These are phyloP conservation scores for Staurois parvus DNA, from an alignment of 2,797 vertebrate species.

Conservation along the genomic window DNA sequence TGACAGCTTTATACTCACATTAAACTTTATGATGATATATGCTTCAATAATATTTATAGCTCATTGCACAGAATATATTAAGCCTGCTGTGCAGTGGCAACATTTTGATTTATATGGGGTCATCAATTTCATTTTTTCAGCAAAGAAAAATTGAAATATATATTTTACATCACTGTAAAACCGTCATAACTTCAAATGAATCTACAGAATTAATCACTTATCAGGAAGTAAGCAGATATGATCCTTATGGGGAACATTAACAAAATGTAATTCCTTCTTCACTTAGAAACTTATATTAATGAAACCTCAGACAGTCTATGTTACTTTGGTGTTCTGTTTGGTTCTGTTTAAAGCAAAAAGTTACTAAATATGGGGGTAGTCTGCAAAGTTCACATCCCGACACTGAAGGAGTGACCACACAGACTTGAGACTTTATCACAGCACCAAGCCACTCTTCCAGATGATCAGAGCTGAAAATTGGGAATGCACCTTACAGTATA, in stretches of 20 bases:
- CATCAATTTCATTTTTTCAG: neutral
- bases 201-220: neutral
- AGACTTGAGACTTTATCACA: too few species aligned
- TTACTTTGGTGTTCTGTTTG: too few species aligned
- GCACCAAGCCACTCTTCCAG: too few species aligned
- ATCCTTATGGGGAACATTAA: neutral
- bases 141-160: neutral
- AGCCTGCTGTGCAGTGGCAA: slow-evolving; percentile 25
- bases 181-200: neutral
- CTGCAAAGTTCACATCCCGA: too few species aligned
- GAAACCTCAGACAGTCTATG: too few species aligned
- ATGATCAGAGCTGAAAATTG: too few species aligned
- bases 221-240: neutral
- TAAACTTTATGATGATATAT: slow-evolving; percentile 54
- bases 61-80: slow-evolving; percentile 39
- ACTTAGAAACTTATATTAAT: neutral
- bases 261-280: neutral
- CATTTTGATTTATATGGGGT: neutral
- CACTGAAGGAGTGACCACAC: too few species aligned
- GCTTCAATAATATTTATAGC: slow-evolving; percentile 46
- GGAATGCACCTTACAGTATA: too few species aligned
- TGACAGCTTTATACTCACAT: slow-evolving; percentile 50
- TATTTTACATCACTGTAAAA: slow-evolving; percentile 3
- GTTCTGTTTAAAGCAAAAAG: too few species aligned
- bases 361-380: too few species aligned